A percentile compares a stretch with the other conserved stretches of the same genome.
These are phyloP conservation scores for Antennarius striatus DNA, from an alignment of 2,113 vertebrate genomes.

Conservation along the genomic window DNA sequence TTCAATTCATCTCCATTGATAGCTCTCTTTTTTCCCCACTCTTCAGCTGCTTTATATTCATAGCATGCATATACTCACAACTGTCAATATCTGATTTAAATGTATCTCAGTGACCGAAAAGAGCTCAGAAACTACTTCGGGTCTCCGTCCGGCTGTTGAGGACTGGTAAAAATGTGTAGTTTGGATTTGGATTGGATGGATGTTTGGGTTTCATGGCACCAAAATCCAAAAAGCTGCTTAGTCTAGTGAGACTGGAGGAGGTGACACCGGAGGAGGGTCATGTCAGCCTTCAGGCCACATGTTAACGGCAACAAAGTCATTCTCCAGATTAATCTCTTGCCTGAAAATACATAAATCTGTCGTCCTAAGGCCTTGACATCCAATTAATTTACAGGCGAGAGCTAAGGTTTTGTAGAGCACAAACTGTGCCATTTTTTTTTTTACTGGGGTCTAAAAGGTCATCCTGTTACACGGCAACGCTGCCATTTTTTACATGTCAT, in stretches of 20 bases:
- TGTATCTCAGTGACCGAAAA: slow-evolving; percentile 53
- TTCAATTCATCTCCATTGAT: slow-evolving; percentile 44
- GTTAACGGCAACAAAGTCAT: slow-evolving; percentile 34
- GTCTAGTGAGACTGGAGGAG: slow-evolving; percentile 26
- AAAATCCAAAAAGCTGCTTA: slow-evolving; percentile 28
- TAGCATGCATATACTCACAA: slow-evolving; percentile 35
- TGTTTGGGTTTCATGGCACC: slow-evolving; percentile 18
- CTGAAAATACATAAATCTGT: slow-evolving; percentile 47
- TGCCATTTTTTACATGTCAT: slow-evolving; percentile 22
- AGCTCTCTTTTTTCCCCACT: slow-evolving; percentile 27
- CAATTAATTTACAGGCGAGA: slow-evolving; percentile 49
- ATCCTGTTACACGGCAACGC: slow-evolving; percentile 13
- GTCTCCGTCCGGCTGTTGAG: slow-evolving; percentile 28
- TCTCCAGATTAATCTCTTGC: slow-evolving; percentile 28
- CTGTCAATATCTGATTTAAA: slow-evolving; percentile 63
- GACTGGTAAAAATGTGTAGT: slow-evolving; percentile 22
- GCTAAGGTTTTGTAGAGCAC: slow-evolving; percentile 19
- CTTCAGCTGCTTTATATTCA: slow-evolving; percentile 49
- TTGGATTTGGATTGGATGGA: slow-evolving; percentile 25
- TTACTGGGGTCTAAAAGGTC: slow-evolving; percentile 25
- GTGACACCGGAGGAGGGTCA: slow-evolving; percentile 20
- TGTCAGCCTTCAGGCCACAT: slow-evolving; percentile 31
- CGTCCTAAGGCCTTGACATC: slow-evolving; percentile 44
- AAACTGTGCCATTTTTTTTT: slow-evolving; percentile 9
- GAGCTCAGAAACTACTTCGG: slow-evolving; percentile 35